A percentile compares a stretch with the other conserved stretches of the same genome.
Conservation (phyloP, 2,888 invertebrate genomes). For the Falcaria lacertinaria region DNA sequence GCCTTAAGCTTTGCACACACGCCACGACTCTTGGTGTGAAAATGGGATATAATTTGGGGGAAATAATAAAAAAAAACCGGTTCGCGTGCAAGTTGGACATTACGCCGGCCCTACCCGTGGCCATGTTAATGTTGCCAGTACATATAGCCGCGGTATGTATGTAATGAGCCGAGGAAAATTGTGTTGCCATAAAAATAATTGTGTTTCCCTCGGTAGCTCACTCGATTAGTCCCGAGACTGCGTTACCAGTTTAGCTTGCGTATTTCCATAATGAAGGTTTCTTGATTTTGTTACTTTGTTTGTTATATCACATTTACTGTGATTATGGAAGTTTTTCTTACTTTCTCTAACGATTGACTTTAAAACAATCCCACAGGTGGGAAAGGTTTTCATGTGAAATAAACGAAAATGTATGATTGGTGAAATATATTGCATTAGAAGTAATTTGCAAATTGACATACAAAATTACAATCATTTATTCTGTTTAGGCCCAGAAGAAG, state of each 20-base stretch:
- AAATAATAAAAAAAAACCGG: constrained; percentile 72
- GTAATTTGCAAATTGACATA: no score
- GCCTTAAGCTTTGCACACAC: constrained; percentile 53
- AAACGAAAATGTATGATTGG: no score
- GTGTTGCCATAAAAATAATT: constrained; percentile 79
- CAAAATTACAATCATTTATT: no score
- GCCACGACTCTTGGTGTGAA: constrained; percentile 62
- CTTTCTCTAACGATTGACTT: no score
- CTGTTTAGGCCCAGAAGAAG: no score
- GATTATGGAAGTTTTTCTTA: no score
- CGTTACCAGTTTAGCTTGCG: constrained; percentile 16
- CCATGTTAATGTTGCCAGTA: constrained; percentile 76
- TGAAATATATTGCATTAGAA: no score
- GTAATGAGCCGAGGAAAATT: constrained; percentile 79
- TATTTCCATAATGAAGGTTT: constrained; percentile 22
- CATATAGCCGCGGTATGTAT: constrained; percentile 66
- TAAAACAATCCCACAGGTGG: no score
- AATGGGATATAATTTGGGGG: constrained; percentile 78
- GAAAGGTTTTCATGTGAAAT: no score
- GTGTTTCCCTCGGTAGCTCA: constrained; percentile 60
- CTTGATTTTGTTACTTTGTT: constrained; percentile 2
- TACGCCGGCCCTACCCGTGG: constrained; percentile 68
- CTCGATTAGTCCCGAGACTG: constrained; percentile 44
- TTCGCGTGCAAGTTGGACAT: constrained; percentile 75
- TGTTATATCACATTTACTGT: no score